Percentiles rank a stretch among this genome's conserved stretches.
These are phyloP conservation scores for Embiotoca jacksoni DNA, from an alignment of 2,113 vertebrate species.

Conservation along the genomic window DNA sequence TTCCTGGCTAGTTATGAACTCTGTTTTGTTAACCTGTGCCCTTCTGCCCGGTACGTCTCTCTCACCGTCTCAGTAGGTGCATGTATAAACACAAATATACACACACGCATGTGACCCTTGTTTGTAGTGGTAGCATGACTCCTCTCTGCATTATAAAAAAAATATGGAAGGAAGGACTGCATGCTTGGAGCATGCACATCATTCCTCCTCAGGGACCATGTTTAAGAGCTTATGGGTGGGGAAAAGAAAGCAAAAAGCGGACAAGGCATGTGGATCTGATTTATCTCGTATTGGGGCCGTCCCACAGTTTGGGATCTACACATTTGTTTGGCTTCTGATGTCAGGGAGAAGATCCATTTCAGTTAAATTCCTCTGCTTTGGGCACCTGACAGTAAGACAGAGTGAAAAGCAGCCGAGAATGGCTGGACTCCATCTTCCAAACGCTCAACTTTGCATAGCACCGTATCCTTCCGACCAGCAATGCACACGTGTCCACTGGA, in stretches of 20 bases:
- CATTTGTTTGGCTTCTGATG: neutral
- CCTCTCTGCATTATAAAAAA: slow-evolving; percentile 28
- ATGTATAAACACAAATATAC: slow-evolving; percentile 23
- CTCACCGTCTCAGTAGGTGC: neutral
- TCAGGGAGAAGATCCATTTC: neutral
- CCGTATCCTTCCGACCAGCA: too few relatives aligned
- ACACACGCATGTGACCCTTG: slow-evolving; percentile 19
- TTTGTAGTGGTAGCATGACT: slow-evolving; percentile 27
- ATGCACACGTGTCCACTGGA: too few relatives aligned
- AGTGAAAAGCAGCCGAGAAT: neutral
- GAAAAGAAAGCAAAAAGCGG: slow-evolving; percentile 5
- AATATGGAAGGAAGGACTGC: slow-evolving; percentile 30
- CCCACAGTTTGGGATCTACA: too few relatives aligned
- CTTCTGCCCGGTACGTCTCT: neutral
- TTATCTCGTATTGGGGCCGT: too few relatives aligned
- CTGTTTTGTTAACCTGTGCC: slow-evolving; percentile 35
- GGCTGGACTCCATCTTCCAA: neutral
- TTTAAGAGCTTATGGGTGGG: neutral
- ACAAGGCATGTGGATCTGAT: neutral
- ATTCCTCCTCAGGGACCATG: neutral
- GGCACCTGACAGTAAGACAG: neutral
- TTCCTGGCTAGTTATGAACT: slow-evolving; percentile 1
- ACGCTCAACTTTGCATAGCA: neutral
- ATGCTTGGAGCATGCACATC: neutral
- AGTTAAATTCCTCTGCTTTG: neutral